Base-by-base conservation (phyloP, 2,797 vertebrate genomes). In the Selene dorsalis region DNA sequence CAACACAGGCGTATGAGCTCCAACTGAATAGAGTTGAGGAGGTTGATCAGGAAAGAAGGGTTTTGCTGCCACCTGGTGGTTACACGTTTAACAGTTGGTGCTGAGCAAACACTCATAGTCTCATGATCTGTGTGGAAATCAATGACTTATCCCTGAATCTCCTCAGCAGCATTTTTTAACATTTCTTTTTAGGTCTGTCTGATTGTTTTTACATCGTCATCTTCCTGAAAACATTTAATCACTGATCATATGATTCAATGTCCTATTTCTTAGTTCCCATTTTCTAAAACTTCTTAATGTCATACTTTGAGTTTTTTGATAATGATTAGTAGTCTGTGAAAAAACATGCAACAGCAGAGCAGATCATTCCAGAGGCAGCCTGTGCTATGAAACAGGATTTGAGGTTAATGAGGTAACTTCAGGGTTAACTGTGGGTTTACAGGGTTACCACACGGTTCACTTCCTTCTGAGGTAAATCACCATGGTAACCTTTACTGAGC, bases 11-110 rank as follows among this genome's bases (percentile, higher is more conserved):
- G 20, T 17, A 55, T 53, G 4, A 50, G 20, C 35, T 41, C 18
- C 60, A 17, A 38, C 24, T 39, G 38, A 47, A 10, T 0, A 9
- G 0, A 32, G 1, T 47, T n/a, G 1, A 22, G 0, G 1, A 2
- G 7, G 17, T 47, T 82, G 22, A 10, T 53, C 2, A 22, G 18
- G 2, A 64, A 16, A 66, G 48, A 75, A 73, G 0, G 26, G 16
- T 0, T 79, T 47, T 90, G 81, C 82, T 92, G 83, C 89, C 92
- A 89, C 63, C 93, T 82, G 71, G 81, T 87, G 93, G 71, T 45
- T 3, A 41, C 62, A 60, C 38, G 67, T 24, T 57, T 2, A 22
- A 32, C 26, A 10, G 48, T 4, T 1, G 24, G 20, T 26, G 0
- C 7, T 13, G 9, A 17, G 12, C 12, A 48, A n/a, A 32, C 20